phyloP scores from a whole-genome alignment of 2,888 invertebrate species.

The Tinea semifulvella region DNA sequence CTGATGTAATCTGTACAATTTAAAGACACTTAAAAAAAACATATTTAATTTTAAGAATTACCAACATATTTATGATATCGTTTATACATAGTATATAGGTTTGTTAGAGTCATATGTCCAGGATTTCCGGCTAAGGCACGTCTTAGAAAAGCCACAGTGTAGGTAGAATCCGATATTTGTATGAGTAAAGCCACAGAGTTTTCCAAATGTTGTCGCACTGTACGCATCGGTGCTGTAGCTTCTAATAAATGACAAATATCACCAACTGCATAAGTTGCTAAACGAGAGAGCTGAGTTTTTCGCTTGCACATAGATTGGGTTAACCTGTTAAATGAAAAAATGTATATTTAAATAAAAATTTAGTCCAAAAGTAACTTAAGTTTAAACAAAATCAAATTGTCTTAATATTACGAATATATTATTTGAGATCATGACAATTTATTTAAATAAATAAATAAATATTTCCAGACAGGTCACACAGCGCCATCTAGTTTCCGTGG shows the following conservation, averaged over 20 bases:
- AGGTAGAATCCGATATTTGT: constrained; percentile 40
- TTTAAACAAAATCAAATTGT: too few species aligned
- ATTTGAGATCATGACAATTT: too few species aligned
- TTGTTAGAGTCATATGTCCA: constrained; percentile 48
- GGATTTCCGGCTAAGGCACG: constrained; percentile 40
- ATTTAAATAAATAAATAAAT: too few species aligned
- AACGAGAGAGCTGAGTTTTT: constrained; percentile 48
- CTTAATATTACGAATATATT: too few species aligned
- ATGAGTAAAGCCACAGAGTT: constrained; percentile 45
- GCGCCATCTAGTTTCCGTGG: too few species aligned
- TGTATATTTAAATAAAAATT: background rate
- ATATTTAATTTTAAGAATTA: constrained; percentile 38
- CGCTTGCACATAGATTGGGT: constrained; percentile 52
- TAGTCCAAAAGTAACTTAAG: too few species aligned
- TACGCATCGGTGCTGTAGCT: constrained; percentile 34
- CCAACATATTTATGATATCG: constrained; percentile 60
- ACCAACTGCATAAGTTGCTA: constrained; percentile 50
- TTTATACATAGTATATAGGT: constrained; percentile 51
- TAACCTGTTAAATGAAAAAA: constrained; percentile 31
- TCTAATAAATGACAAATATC: constrained; percentile 47
- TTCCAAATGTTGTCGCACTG: constrained; percentile 48
- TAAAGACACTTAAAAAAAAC: too few species aligned
- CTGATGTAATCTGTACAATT: too few species aligned
- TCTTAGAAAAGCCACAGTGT: constrained; percentile 49
- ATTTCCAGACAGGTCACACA: too few species aligned